These are phyloP conservation scores for Psittacus erithacus DNA, from an alignment of 2,113 vertebrate species.

Conservation along the genomic window DNA sequence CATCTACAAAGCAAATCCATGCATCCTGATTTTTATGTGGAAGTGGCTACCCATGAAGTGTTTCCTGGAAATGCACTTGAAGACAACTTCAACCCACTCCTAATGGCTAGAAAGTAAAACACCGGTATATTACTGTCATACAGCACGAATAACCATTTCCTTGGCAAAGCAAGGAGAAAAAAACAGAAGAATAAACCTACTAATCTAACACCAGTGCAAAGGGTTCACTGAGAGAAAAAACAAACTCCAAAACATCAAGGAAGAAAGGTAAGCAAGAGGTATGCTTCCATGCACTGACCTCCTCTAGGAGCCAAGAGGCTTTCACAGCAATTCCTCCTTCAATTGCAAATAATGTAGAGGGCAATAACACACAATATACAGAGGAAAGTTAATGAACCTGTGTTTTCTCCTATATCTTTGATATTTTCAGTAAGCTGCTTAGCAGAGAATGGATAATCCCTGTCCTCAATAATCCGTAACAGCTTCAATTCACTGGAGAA, in stretches of 20 bases:
- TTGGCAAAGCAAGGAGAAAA: not conserved
- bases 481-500: not conserved
- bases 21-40: not conserved
- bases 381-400: not conserved
- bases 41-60: not conserved
- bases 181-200: not conserved
- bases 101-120: not conserved
- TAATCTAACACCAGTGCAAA: not conserved
- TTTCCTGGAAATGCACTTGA: not conserved
- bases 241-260: not conserved
- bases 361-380: not conserved
- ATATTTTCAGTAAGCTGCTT: slow-evolving; percentile 65
- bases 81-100: not conserved
- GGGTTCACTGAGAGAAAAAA: not conserved
- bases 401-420: slow-evolving; percentile 20
- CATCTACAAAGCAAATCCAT: not conserved
- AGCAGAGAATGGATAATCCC: slow-evolving; percentile 59
- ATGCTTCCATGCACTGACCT: not conserved
- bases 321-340: not conserved
- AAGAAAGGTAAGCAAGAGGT: not conserved
- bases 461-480: slow-evolving; percentile 49
- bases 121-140: not conserved
- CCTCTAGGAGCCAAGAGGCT: not conserved
- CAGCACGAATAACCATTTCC: not conserved
- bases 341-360: not conserved